Conservation (phyloP, 2,888 invertebrate genomes). For the Lithophane leautieri region DNA sequence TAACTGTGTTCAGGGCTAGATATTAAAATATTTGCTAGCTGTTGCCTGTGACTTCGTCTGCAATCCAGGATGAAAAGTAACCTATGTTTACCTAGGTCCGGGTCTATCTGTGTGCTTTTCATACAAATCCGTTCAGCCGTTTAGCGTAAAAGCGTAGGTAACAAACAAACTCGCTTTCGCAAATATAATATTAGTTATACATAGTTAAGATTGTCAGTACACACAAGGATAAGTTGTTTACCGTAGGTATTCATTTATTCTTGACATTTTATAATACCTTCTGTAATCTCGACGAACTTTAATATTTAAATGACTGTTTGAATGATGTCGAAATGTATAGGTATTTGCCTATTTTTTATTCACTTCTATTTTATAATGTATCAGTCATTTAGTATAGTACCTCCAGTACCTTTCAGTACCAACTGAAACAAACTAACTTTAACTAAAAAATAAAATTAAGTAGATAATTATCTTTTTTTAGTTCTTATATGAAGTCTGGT, state of each 20-base stretch:
- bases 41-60: no score
- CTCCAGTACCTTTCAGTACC: not conserved
- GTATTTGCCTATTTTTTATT: not conserved
- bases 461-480: not conserved
- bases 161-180: no score
- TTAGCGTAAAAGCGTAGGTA: no score
- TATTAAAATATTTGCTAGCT: constrained; percentile 1
- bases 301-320: not conserved
- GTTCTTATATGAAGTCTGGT: not conserved
- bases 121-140: no score
- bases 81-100: no score
- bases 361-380: not conserved
- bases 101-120: no score
- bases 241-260: constrained; percentile 1
- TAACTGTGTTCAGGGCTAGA: constrained; percentile 1
- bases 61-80: no score
- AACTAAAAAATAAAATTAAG: no score
- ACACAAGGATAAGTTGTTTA: not conserved
- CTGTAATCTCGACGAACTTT: constrained; percentile 7
- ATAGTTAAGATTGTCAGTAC: not conserved
- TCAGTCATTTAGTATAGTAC: not conserved
- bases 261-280: constrained; percentile 2
- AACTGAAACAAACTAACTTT: not conserved
- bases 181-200: no score
- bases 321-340: not conserved